phyloP scores from a whole-genome alignment of 2,797 vertebrate species.

The Onychomys torridus region DNA sequence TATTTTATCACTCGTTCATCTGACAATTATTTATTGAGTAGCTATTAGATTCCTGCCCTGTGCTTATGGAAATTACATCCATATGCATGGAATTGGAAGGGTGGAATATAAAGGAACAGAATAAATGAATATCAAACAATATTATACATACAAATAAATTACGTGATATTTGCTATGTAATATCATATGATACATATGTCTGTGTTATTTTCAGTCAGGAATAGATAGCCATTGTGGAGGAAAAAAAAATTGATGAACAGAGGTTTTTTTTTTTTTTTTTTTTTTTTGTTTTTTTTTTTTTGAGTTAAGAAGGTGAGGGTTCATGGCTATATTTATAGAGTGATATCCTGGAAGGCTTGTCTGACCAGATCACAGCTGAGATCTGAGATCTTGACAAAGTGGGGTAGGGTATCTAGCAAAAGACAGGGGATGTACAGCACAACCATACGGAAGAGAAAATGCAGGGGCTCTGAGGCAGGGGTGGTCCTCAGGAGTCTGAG shows the following conservation, averaged over 20 bases:
- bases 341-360: not conserved
- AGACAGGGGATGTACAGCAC: not conserved
- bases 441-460: accelerated
- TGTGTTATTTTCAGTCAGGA: not conserved
- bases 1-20: conserved; percentile 13
- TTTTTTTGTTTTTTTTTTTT: accelerated
- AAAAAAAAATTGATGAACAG: not conserved
- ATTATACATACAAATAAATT: not conserved
- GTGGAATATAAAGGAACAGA: not conserved
- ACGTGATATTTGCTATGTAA: not conserved
- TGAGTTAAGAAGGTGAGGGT: not conserved
- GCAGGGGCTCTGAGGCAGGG: not conserved
- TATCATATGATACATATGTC: not conserved
- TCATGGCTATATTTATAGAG: not conserved
- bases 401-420: not conserved
- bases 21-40: not conserved
- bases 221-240: not conserved
- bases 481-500: accelerated
- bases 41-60: not conserved
- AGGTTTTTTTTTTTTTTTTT: too few relatives aligned
- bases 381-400: not conserved
- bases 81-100: not conserved
- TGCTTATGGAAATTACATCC: not conserved
- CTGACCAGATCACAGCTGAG: not conserved
- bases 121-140: not conserved